Percentiles rank a stretch among this genome's conserved stretches.
Evolutionary conservation across 2,888 invertebrate species (phyloP).

Genomic region (Gymnosoma rotundatum): DNA sequence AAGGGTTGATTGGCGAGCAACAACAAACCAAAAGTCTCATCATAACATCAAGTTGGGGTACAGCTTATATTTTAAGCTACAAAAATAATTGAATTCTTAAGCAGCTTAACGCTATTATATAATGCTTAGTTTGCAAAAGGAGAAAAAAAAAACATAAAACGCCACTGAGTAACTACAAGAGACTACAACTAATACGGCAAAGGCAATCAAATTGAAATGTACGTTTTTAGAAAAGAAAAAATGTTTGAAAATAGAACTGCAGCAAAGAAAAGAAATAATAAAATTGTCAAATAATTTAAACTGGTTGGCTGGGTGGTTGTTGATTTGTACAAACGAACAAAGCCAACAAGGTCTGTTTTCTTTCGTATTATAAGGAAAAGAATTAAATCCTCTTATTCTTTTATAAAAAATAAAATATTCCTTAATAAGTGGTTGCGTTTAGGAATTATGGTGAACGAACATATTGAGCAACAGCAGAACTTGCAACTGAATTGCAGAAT

Average conservation of each 20-base stretch:
- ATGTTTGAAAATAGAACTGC: constrained; percentile 31
- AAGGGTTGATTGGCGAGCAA: constrained; percentile 9
- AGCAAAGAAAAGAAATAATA: constrained; percentile 20
- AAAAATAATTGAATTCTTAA: constrained; percentile 73
- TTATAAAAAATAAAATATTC: neutral
- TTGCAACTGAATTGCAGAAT: neutral
- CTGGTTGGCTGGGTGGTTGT: neutral
- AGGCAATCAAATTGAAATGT: constrained; percentile 59
- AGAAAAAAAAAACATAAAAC: constrained; percentile 26
- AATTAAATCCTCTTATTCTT: constrained; percentile 48
- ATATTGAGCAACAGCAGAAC: constrained; percentile 32
- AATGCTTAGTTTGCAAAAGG: constrained; percentile 60
- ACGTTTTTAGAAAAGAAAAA: constrained; percentile 10
- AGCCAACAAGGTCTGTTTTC: neutral
- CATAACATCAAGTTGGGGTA: constrained; percentile 65
- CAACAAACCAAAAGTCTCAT: constrained; percentile 54
- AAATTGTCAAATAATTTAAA: constrained; percentile 58
- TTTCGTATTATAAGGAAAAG: neutral
- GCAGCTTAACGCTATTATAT: constrained; percentile 73
- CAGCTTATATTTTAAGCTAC: constrained; percentile 70
- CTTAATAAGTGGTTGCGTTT: neutral
- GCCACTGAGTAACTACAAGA: neutral
- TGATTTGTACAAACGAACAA: neutral
- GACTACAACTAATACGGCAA: constrained; percentile 19
- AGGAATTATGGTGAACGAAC: constrained; percentile 1